phyloP scores from a whole-genome alignment of 2,888 invertebrate genomes.

The Aricia artaxerxes region DNA sequence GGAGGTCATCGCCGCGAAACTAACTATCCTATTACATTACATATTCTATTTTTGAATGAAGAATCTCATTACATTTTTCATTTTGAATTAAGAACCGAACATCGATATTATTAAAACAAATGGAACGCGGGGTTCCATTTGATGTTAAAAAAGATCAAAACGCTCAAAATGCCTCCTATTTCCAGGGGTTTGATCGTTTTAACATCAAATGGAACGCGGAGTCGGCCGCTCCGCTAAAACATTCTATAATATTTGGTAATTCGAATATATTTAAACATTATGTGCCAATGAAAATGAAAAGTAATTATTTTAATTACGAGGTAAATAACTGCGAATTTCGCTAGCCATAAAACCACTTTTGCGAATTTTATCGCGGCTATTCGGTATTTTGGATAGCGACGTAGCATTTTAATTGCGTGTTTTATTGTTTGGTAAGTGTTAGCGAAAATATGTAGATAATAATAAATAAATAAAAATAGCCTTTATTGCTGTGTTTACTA shows the following conservation, averaged over 20 bases:
- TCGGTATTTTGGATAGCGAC: background rate
- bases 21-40: constrained; percentile 31
- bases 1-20: constrained; percentile 71
- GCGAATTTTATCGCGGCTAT: constrained; percentile 3
- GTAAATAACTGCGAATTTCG: constrained; percentile 7
- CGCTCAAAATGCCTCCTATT: no score
- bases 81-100: background rate
- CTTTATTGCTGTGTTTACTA: no score
- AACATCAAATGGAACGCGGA: no score
- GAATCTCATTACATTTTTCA: background rate
- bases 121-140: no score
- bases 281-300: background rate
- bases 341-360: constrained; percentile 7
- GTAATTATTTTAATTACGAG: constrained; percentile 4
- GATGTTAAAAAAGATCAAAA: no score
- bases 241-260: background rate
- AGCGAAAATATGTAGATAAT: background rate
- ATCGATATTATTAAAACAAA: no score
- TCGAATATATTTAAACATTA: background rate
- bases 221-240: background rate
- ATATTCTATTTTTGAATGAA: constrained; percentile 14
- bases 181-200: no score
- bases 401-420: background rate
- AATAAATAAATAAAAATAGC: no score
- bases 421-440: background rate